Conservation (phyloP, 1,140 invertebrate genomes). For the Pollicipes pollicipes region DNA sequence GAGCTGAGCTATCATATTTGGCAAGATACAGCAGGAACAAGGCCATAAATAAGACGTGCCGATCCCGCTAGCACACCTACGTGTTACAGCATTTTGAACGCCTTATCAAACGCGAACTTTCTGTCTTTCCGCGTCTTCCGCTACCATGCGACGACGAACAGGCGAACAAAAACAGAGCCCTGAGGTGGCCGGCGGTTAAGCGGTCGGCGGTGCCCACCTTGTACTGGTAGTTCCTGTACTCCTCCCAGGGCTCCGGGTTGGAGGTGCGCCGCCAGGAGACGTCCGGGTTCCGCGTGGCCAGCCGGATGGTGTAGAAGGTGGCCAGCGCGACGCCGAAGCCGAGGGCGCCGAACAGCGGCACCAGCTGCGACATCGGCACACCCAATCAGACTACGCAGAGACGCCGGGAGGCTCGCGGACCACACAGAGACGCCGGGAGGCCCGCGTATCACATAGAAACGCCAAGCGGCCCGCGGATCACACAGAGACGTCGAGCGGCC, state of each 20-base stretch:
- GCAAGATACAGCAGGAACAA: too few species aligned
- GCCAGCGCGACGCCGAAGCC: conserved; percentile 40
- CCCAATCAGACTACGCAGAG: conserved; percentile 3
- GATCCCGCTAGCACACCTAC: too few species aligned
- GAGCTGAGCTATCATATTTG: too few species aligned
- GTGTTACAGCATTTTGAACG: too few species aligned
- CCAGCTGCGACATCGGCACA: conserved; percentile 36
- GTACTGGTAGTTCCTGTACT: conserved; percentile 56
- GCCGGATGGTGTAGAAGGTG: conserved; percentile 38
- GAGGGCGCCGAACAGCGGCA: conserved; percentile 56
- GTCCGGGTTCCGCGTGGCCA: conserved; percentile 55
- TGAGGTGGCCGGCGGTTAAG: too few species aligned
- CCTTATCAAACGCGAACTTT: too few species aligned
- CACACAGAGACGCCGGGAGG: background rate
- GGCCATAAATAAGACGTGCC: too few species aligned
- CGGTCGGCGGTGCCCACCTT: conserved; percentile 52
- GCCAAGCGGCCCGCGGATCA: too few species aligned
- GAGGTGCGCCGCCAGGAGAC: conserved; percentile 50
- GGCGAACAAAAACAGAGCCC: too few species aligned
- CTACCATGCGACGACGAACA: too few species aligned
- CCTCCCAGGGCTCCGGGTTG: conserved; percentile 60
- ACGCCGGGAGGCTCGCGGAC: background rate
- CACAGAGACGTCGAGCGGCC: too few species aligned
- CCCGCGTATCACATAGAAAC: background rate
- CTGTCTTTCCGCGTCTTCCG: too few species aligned